Evolutionary conservation across 2,888 invertebrate genomes (phyloP).

Genomic region (Ethmia dodecea): DNA sequence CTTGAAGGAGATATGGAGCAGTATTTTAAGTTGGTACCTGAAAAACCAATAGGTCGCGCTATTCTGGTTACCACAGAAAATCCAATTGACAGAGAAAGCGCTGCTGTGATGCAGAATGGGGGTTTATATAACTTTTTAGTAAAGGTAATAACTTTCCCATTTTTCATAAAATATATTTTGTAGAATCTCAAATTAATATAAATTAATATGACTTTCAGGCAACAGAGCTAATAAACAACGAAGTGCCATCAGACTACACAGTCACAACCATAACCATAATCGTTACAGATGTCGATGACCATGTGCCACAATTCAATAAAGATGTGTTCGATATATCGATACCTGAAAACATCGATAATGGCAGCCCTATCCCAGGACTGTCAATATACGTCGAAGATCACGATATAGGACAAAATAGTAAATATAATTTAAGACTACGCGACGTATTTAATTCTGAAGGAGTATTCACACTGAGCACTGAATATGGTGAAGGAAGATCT

Average conservation of each 20-base stretch:
- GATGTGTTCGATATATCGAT: constrained; percentile 82
- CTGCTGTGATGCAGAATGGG: constrained; percentile 84
- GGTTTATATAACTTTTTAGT: constrained; percentile 86
- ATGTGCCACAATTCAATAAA: constrained; percentile 83
- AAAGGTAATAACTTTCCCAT: constrained; percentile 53
- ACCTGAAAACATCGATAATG: constrained; percentile 85
- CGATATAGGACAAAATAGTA: constrained; percentile 85
- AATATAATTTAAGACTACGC: constrained; percentile 79
- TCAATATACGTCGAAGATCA: constrained; percentile 85
- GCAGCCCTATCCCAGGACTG: constrained; percentile 83
- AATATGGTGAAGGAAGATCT: constrained; percentile 83
- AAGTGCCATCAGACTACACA: constrained; percentile 82
- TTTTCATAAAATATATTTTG: too few relatives aligned
- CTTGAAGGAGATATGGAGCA: constrained; percentile 83
- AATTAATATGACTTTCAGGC: constrained; percentile 62
- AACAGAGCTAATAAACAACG: constrained; percentile 84
- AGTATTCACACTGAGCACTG: constrained; percentile 81
- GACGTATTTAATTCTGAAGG: constrained; percentile 78
- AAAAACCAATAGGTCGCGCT: constrained; percentile 75
- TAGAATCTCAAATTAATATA: background rate
- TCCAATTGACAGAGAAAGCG: constrained; percentile 86
- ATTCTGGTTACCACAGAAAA: constrained; percentile 79
- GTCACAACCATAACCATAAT: constrained; percentile 85
- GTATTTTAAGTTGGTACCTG: constrained; percentile 81
- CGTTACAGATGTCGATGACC: constrained; percentile 88